phyloP scores from a whole-genome alignment of 1,140 invertebrate species.

The Pseudoatta argentina region DNA sequence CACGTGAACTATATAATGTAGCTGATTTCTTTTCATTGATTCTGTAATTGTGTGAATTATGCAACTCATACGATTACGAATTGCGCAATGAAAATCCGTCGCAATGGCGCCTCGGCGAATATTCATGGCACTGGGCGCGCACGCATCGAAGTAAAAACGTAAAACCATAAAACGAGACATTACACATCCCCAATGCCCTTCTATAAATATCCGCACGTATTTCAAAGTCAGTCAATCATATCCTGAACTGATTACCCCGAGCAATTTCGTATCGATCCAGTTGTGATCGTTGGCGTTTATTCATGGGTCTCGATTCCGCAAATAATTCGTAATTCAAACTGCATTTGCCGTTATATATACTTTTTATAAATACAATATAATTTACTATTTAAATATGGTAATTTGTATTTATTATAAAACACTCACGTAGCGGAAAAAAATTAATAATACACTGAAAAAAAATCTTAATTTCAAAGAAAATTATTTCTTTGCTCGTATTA shows the following conservation, averaged over 20 bases:
- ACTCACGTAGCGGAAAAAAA: background rate
- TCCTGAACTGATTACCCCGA: constrained; percentile 71
- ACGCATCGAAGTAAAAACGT: constrained; percentile 58
- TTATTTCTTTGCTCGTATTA: too few relatives aligned
- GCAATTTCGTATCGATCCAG: constrained; percentile 66
- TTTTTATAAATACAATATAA: background rate
- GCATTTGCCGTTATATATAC: background rate
- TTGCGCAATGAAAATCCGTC: constrained; percentile 33
- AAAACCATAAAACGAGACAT: constrained; percentile 75
- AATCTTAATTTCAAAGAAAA: too few relatives aligned
- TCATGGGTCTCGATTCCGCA: constrained; percentile 47
- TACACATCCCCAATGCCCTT: constrained; percentile 65
- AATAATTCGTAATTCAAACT: constrained; percentile 18
- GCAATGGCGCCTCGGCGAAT: background rate
- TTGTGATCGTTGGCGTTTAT: constrained; percentile 47
- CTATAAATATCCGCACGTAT: constrained; percentile 79
- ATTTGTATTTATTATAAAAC: background rate
- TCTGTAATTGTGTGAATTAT: constrained; percentile 14
- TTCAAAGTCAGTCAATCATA: constrained; percentile 76
- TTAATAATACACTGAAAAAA: too few relatives aligned
- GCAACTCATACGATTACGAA: constrained; percentile 13
- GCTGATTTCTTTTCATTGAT: constrained; percentile 29
- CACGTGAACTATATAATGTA: background rate
- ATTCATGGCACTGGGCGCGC: constrained; percentile 4
- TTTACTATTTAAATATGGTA: background rate